Evolutionary conservation across 2,797 vertebrate genomes (phyloP).

Genomic region (Triplophysa yarkandensis): DNA sequence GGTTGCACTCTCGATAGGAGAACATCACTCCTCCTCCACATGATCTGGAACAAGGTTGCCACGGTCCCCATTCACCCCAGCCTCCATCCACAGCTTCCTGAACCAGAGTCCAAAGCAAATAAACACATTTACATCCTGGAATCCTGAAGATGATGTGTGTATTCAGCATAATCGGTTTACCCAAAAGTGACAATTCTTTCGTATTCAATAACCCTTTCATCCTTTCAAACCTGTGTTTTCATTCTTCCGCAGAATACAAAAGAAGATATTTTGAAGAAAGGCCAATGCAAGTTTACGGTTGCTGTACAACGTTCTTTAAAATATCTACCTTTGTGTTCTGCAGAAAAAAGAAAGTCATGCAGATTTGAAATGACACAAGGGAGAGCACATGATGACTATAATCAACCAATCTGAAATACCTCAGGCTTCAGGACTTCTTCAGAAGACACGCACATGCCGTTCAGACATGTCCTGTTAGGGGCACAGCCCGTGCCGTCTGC

Average conservation of each 20-base stretch:
- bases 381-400: not conserved
- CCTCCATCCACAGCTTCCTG: conserved; percentile 86
- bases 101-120: conserved; percentile 12
- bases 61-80: conserved; percentile 89
- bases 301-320: too few species aligned
- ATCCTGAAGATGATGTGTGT: not conserved
- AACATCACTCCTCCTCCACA: conserved; percentile 95
- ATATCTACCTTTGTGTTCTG: too few species aligned
- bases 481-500: conserved; percentile 87
- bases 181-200: too few species aligned
- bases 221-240: too few species aligned
- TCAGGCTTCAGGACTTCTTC: conserved; percentile 48
- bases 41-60: conserved; percentile 89
- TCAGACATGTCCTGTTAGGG: conserved; percentile 73
- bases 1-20: conserved; percentile 86
- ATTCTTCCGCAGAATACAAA: too few species aligned
- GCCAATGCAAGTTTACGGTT: too few species aligned
- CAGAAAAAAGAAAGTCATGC: too few species aligned
- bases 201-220: too few species aligned
- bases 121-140: not conserved
- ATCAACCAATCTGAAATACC: conserved; percentile 34
- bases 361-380: not conserved
- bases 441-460: conserved; percentile 74
- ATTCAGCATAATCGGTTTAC: too few species aligned
- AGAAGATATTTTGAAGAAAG: too few species aligned